A percentile compares a stretch with the other conserved stretches of the same genome.
These are phyloP conservation scores for Rhabdomys dilectus DNA, from an alignment of 2,113 vertebrate species.

Conservation along the genomic window DNA sequence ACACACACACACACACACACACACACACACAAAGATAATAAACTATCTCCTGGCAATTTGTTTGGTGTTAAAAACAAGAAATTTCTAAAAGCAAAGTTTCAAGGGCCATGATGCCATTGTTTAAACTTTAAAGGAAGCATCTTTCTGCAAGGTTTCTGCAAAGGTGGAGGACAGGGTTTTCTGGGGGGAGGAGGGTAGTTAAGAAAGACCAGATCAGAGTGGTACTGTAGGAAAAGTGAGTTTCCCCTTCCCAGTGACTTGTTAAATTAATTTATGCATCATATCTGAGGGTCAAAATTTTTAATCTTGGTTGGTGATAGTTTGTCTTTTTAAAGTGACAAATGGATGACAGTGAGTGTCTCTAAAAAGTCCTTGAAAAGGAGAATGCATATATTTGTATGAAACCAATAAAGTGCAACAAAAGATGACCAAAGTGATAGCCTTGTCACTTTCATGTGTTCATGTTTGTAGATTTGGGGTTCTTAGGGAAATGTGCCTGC, in stretches of 20 bases:
- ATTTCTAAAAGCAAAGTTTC: not conserved
- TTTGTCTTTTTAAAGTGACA: not conserved
- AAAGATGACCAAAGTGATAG: not conserved
- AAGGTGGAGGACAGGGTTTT: not conserved
- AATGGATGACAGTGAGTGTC: not conserved
- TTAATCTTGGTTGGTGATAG: not conserved
- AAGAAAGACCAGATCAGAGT: not conserved
- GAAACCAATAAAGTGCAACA: not conserved
- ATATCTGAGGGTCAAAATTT: not conserved
- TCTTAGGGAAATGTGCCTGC: not conserved
- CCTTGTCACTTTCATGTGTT: not conserved
- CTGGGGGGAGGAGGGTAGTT: not conserved
- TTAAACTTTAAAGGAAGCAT: not conserved
- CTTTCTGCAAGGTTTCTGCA: not conserved
- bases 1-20: too few species aligned
- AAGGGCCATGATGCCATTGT: not conserved
- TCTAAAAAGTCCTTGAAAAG: not conserved
- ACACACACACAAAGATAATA: not conserved
- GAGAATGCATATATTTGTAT: not conserved
- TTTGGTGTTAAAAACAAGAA: not conserved
- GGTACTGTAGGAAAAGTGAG: not conserved
- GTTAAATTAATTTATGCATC: not conserved
- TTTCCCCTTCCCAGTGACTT: not conserved
- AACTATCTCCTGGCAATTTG: not conserved
- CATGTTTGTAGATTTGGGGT: not conserved